Conservation (phyloP, 2,113 vertebrate genomes). For the Mastomys coucha region DNA sequence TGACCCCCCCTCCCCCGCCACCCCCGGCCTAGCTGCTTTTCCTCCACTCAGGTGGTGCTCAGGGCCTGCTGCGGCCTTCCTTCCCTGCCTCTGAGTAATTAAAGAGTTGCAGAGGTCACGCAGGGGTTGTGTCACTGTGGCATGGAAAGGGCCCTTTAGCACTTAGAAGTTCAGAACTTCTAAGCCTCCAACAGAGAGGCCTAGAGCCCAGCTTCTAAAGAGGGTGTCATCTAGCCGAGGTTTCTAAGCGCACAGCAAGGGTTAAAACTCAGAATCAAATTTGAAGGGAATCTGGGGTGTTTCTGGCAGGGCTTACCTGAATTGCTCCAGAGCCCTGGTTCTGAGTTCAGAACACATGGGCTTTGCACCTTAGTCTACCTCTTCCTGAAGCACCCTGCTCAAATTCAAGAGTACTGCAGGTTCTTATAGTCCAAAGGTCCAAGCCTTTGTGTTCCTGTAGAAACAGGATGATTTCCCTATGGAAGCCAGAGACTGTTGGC, state of each 20-base stretch:
- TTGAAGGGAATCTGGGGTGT: neutral
- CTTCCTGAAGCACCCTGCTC: neutral
- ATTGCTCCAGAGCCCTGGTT: neutral
- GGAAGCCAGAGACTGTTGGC: neutral
- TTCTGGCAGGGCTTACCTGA: neutral
- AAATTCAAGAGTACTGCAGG: neutral
- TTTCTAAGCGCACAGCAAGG: neutral
- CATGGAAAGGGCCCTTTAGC: neutral
- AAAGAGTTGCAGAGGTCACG: neutral
- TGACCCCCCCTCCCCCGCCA: too few species aligned
- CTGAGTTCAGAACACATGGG: neutral
- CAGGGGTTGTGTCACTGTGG: neutral
- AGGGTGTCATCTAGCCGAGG: neutral
- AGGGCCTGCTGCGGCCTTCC: neutral
- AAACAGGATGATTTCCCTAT: neutral
- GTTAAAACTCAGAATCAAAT: neutral
- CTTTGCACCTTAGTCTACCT: neutral
- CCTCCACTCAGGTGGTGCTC: neutral
- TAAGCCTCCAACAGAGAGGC: neutral
- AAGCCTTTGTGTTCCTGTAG: neutral
- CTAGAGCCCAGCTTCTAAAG: neutral
- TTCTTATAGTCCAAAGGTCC: fast-evolving
- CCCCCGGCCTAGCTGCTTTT: neutral
- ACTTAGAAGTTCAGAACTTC: neutral
- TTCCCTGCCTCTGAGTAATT: neutral